Evolutionary conservation across 2,113 vertebrate genomes (phyloP), one percentile per base, ranked within the genome.

Genomic region (Speoplatyrhinus poulsoni): DNA sequence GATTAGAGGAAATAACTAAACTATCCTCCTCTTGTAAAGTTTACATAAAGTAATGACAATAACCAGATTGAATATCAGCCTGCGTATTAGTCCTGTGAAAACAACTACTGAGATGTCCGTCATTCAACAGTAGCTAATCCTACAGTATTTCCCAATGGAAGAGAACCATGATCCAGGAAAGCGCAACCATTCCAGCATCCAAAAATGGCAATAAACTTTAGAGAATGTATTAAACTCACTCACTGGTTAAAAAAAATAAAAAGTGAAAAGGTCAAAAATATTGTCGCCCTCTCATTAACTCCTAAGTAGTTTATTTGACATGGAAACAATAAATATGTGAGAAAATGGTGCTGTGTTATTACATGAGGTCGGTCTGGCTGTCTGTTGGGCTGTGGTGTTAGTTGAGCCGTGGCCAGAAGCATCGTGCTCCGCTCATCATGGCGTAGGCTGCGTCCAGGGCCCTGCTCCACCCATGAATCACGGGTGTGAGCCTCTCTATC

Each of bases 401-500:
- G 60, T 70, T 85, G 80, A 87, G 64, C 84, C 68, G 68, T 8
- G 59, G 76, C 70, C 62, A 41, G 70, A 67, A 72, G 76, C 64
- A 64, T 77, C 58, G 56, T 16, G 6, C 55, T 52, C 17, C 17
- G 32, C 32, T 54, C 59, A 54, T 13, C 47, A 72, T 58, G 13
- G 77, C 62, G 41, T 19, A 50, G 70, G 19, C 68, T 52, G 65
- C 9, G 26, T 53, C 69, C 41, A 65, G 60, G 58, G 57, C 69
- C 46, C 55, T 71, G 70, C 82, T 70, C 80, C 85, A 63, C 67
- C 62, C 57, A 17, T 81, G 80, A 90, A 73, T 81, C 87, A 85
- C 80, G 80, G 87, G 90, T 84, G 74, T 85, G 76, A 83, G 82
- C 77, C 73, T 47, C 77, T 82, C 83, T 73, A 85, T 85, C 84